Conservation (phyloP, 2,797 vertebrate species). For the Momotus momota region DNA sequence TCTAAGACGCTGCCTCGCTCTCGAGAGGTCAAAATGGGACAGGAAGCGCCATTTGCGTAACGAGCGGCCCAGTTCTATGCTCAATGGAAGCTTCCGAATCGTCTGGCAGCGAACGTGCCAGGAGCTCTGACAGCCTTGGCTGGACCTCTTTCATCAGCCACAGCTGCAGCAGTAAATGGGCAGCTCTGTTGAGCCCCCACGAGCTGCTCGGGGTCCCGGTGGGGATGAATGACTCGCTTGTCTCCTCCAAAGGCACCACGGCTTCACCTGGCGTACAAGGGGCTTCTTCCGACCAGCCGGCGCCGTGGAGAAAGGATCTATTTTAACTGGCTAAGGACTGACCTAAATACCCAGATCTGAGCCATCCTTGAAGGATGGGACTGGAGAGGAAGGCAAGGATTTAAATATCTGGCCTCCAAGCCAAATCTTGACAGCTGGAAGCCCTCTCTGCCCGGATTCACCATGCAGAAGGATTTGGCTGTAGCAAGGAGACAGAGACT, state of each 20-base stretch:
- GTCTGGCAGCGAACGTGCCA: constrained; percentile 40
- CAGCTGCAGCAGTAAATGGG: constrained; percentile 72
- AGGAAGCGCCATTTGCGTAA: constrained; percentile 19
- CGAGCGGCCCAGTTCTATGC: constrained; percentile 27
- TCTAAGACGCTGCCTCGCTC: neutral
- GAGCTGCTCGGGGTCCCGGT: neutral
- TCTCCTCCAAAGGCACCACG: neutral
- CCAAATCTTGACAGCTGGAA: constrained; percentile 55
- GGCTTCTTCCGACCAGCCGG: constrained; percentile 64
- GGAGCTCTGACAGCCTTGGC: constrained; percentile 53
- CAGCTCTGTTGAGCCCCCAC: constrained; percentile 11
- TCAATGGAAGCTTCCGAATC: constrained; percentile 56
- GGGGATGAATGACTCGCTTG: constrained; percentile 38
- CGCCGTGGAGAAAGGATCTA: constrained; percentile 18
- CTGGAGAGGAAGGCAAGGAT: neutral
- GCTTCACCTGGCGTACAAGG: constrained; percentile 62
- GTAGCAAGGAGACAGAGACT: neutral
- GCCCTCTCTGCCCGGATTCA: neutral
- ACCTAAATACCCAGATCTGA: constrained; percentile 54
- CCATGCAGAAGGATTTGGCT: neutral
- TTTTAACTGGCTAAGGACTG: constrained; percentile 14
- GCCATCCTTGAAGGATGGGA: constrained; percentile 17
- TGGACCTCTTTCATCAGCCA: constrained; percentile 62
- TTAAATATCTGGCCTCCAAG: constrained; percentile 26
- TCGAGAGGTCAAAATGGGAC: neutral